Conservation (phyloP, 1,140 invertebrate species). For the Trachelipus rathkii region DNA sequence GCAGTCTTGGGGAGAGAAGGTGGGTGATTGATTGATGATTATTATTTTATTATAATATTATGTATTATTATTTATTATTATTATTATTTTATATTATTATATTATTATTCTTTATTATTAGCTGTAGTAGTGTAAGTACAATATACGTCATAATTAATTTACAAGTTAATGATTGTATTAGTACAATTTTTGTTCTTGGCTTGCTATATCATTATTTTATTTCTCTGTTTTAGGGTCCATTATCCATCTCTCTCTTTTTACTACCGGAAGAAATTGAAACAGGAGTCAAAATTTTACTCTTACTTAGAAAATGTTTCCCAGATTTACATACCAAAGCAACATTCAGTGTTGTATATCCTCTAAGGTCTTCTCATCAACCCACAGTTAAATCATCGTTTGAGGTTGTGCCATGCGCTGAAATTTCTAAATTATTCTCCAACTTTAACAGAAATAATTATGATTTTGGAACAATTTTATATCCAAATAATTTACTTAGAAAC, state of each 20-base stretch:
- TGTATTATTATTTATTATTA: too few relatives aligned
- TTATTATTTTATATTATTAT: too few relatives aligned
- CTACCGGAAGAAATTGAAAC: conserved; percentile 34
- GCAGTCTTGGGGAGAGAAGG: too few relatives aligned
- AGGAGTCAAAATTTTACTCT: conserved; percentile 20
- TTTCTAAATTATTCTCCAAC: conserved; percentile 25
- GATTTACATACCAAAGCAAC: conserved; percentile 26
- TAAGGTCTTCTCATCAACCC: conserved; percentile 28
- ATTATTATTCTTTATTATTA: too few relatives aligned
- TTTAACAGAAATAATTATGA: conserved; percentile 50
- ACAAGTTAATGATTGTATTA: too few relatives aligned
- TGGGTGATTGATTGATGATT: too few relatives aligned
- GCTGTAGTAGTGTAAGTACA: too few relatives aligned
- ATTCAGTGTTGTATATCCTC: conserved; percentile 37
- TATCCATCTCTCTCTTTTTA: conserved; percentile 38
- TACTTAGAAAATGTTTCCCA: conserved; percentile 23
- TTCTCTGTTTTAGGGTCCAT: conserved; percentile 28
- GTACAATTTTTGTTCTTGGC: too few relatives aligned
- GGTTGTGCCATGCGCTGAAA: conserved; percentile 22
- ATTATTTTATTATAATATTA: too few relatives aligned
- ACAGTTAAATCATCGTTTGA: conserved; percentile 21
- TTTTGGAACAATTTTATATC: conserved; percentile 51
- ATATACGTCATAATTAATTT: too few relatives aligned
- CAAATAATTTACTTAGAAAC: conserved; percentile 60
- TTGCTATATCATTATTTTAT: too few relatives aligned